These are phyloP conservation scores for Monoplex corrugatus DNA, from an alignment of 2,888 invertebrate genomes.

Conservation along the genomic window DNA sequence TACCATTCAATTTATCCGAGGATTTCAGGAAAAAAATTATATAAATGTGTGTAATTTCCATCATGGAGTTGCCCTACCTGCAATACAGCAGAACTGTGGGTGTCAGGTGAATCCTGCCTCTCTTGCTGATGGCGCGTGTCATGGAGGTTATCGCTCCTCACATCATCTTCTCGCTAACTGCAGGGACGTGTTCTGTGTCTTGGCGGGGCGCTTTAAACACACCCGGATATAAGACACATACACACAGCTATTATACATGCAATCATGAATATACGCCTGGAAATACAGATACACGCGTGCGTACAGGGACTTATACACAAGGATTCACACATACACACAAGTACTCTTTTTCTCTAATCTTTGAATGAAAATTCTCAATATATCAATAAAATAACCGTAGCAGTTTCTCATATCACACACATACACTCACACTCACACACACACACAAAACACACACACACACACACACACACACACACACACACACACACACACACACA, in stretches of 20 bases:
- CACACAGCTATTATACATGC: neutral
- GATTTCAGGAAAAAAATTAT: no score
- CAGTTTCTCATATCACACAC: no score
- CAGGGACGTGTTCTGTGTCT: neutral
- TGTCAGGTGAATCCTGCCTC: neutral
- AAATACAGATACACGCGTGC: neutral
- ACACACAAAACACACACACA: neutral
- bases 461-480: neutral
- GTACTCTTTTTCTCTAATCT: no score
- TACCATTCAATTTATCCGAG: no score
- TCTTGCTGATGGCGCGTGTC: constrained; percentile 28
- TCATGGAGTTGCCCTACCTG: no score
- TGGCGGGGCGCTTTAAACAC: neutral
- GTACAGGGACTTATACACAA: neutral
- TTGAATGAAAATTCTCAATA: no score
- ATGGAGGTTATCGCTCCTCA: constrained; percentile 35
- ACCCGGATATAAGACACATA: no score
- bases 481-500: neutral
- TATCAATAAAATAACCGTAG: no score
- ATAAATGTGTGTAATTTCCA: no score
- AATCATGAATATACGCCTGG: neutral
- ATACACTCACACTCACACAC: no score
- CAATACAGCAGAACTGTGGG: no score
- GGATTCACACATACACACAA: neutral
- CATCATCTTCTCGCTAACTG: constrained; percentile 31